Evolutionary conservation across 2,113 vertebrate species (phyloP).

Genomic region (Camelus bactrianus): DNA sequence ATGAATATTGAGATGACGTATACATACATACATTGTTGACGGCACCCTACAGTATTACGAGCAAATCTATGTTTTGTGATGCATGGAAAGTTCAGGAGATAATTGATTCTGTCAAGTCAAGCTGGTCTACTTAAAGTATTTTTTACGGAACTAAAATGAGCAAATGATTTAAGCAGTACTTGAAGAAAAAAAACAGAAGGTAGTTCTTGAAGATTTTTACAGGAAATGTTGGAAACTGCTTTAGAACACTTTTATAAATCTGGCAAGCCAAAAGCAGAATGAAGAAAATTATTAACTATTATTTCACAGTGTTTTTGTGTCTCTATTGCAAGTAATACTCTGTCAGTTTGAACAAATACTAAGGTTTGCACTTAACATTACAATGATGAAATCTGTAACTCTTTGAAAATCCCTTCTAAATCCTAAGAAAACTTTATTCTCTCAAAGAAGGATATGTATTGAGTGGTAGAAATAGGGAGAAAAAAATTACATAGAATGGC

Average conservation of each 20-base stretch:
- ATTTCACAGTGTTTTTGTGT: background rate
- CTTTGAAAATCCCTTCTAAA: conserved; percentile 46
- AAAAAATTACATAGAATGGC: background rate
- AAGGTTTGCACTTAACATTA: conserved; percentile 10
- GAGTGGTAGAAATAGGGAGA: background rate
- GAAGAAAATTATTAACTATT: conserved; percentile 1
- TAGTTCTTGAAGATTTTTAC: conserved; percentile 54
- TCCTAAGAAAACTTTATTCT: background rate
- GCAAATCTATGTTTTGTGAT: conserved; percentile 60
- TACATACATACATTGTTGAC: background rate
- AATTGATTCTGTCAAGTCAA: conserved; percentile 55
- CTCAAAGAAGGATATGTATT: background rate
- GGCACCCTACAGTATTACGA: background rate
- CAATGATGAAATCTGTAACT: background rate
- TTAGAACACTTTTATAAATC: conserved; percentile 61
- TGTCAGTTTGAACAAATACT: background rate
- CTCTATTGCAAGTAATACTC: background rate
- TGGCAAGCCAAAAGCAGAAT: conserved; percentile 39
- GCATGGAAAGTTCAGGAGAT: conserved; percentile 45
- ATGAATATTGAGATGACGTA: conserved; percentile 7
- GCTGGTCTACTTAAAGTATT: conserved; percentile 68
- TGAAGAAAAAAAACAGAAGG: conserved; percentile 17
- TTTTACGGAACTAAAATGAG: conserved; percentile 73
- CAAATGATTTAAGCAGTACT: conserved; percentile 51
- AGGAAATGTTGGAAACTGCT: conserved; percentile 68